These are phyloP conservation scores for Nomia melanderi DNA, from an alignment of 1,140 invertebrate genomes.

Conservation along the genomic window DNA sequence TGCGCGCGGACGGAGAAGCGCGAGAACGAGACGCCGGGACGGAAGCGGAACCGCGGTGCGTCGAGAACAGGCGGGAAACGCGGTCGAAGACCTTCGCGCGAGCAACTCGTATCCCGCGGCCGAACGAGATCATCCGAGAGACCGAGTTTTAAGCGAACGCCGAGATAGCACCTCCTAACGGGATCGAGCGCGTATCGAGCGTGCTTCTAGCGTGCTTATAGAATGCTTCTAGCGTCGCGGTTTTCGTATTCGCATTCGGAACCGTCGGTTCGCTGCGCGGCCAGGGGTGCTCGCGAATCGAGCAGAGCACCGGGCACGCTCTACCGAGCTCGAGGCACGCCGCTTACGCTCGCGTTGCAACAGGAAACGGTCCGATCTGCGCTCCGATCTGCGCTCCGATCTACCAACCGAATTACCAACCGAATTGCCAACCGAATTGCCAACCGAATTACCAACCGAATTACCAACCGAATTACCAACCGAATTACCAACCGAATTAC, in stretches of 20 bases:
- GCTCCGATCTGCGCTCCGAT: too few species aligned
- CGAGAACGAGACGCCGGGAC: conserved; percentile 3
- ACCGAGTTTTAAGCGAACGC: conserved; percentile 28
- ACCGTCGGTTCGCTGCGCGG: background rate
- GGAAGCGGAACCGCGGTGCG: conserved; percentile 17
- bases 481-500: too few species aligned
- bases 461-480: too few species aligned
- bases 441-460: too few species aligned
- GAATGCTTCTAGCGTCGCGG: conserved; percentile 19
- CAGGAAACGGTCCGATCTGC: conserved; percentile 30
- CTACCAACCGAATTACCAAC: too few species aligned
- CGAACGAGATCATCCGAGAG: conserved; percentile 1
- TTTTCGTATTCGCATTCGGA: background rate
- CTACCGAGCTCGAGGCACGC: conserved; percentile 26
- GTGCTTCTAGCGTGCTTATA: too few species aligned
- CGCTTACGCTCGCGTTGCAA: conserved; percentile 25
- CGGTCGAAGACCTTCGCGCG: conserved; percentile 30
- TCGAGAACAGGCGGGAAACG: conserved; percentile 17
- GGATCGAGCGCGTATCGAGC: conserved; percentile 52
- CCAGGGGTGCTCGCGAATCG: conserved; percentile 35
- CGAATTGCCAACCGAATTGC: too few species aligned
- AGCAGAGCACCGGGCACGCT: conserved; percentile 33
- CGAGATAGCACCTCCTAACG: conserved; percentile 67
- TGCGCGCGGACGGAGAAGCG: background rate
- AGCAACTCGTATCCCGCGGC: background rate